Percentiles rank a stretch among this genome's conserved stretches.
These are phyloP conservation scores for Alentia gelatinosa DNA, from an alignment of 2,888 invertebrate genomes.

Conservation along the genomic window DNA sequence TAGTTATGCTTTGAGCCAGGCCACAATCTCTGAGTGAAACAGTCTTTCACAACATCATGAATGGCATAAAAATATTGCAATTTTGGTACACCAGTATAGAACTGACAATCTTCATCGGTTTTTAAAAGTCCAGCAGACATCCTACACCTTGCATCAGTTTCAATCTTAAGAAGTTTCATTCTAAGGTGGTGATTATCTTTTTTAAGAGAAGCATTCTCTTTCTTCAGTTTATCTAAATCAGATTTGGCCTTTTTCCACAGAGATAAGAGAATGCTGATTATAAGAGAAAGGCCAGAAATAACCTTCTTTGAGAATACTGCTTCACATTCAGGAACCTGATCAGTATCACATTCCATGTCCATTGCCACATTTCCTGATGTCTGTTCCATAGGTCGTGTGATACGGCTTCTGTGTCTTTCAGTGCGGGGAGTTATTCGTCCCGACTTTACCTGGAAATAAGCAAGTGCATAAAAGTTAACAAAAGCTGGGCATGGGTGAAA, in stretches of 20 bases:
- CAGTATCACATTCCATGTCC: no score
- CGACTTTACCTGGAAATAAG: no score
- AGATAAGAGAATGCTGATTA: not conserved
- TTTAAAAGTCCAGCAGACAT: not conserved
- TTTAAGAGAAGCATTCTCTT: not conserved
- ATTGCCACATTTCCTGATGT: no score
- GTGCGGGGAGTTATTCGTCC: no score
- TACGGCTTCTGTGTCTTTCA: no score
- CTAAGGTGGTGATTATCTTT: no score
- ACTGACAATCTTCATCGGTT: not conserved
- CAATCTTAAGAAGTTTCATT: no score
- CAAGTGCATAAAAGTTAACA: no score
- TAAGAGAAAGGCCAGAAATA: not conserved
- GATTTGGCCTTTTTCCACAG: not conserved
- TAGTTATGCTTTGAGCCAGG: not conserved
- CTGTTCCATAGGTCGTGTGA: no score
- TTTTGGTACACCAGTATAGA: not conserved
- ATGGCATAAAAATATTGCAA: not conserved
- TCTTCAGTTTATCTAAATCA: not conserved
- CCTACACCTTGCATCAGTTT: not conserved
- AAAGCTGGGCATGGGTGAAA: not conserved
- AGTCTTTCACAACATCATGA: not conserved
- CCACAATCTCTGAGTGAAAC: not conserved
- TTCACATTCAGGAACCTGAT: not conserved
- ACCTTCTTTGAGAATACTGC: not conserved